These are phyloP conservation scores for Eucera pruinosa DNA, from an alignment of 2,888 invertebrate species.

Conservation along the genomic window DNA sequence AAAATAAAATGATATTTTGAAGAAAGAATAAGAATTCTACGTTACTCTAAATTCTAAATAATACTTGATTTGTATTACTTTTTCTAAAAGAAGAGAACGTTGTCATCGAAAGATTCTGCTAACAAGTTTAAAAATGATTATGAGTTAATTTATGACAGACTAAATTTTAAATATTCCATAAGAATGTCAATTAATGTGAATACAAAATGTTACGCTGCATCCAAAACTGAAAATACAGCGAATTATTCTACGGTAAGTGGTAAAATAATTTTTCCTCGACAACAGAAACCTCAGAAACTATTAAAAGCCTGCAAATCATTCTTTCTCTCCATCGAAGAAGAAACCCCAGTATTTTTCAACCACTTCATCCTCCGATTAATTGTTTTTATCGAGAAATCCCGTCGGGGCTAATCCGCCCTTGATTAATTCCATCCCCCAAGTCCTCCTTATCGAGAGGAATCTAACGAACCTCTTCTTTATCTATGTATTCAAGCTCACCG, in stretches of 20 bases:
- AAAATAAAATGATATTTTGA: no score
- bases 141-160: no score
- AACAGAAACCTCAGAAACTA: slow-evolving; percentile 5
- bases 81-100: no score
- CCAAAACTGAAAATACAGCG: no score
- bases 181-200: no score
- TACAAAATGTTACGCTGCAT: no score
- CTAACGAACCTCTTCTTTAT: slow-evolving; percentile 36
- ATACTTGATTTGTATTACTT: no score
- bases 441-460: slow-evolving; percentile 62
- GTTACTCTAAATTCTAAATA: no score
- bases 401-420: slow-evolving; percentile 64
- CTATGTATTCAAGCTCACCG: not conserved
- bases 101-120: no score
- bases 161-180: no score
- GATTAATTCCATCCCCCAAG: slow-evolving; percentile 64
- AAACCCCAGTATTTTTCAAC: slow-evolving; percentile 55
- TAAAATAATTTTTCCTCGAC: not conserved
- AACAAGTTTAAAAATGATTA: no score
- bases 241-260: not conserved
- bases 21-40: not conserved
- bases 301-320: not conserved
- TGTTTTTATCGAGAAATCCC: slow-evolving; percentile 69
- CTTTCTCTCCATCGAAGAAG: not conserved
- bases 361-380: slow-evolving; percentile 64